Conservation (phyloP, 2,888 invertebrate species). For the Dendrolimus pini region DNA sequence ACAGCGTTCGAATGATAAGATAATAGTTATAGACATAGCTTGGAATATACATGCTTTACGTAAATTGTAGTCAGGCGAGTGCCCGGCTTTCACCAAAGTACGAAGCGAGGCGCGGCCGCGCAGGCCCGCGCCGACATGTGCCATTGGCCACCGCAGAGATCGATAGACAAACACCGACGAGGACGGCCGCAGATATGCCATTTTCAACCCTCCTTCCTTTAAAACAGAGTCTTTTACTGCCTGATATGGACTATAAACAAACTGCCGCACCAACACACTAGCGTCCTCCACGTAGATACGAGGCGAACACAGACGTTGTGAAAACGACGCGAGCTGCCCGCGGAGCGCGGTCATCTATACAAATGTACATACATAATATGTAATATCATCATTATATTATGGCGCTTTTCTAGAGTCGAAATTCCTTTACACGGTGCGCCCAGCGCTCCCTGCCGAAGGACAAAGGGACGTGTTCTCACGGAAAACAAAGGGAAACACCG, state of each 20-base stretch:
- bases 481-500: conserved; percentile 72
- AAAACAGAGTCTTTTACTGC: conserved; percentile 53
- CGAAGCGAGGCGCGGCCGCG: conserved; percentile 63
- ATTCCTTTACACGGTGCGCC: conserved; percentile 65
- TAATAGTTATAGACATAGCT: conserved; percentile 38
- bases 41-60: conserved; percentile 26
- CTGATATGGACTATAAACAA: conserved; percentile 75
- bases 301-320: conserved; percentile 48
- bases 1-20: conserved; percentile 52
- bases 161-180: conserved; percentile 79
- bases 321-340: conserved; percentile 65
- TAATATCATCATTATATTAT: conserved; percentile 53
- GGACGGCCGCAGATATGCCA: conserved; percentile 70
- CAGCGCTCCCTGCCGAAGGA: conserved; percentile 64
- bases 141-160: conserved; percentile 79
- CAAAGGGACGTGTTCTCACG: conserved; percentile 67
- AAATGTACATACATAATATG: conserved; percentile 43
- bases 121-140: conserved; percentile 75
- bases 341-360: conserved; percentile 51
- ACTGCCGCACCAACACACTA: conserved; percentile 68
- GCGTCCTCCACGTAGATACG: conserved; percentile 57
- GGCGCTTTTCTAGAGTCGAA: conserved; percentile 72
- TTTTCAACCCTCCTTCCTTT: conserved; percentile 50
- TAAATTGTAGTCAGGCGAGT: conserved; percentile 37
- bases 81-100: conserved; percentile 66